Conservation (phyloP, 2,888 invertebrate species). For the Cantharis rustica region DNA sequence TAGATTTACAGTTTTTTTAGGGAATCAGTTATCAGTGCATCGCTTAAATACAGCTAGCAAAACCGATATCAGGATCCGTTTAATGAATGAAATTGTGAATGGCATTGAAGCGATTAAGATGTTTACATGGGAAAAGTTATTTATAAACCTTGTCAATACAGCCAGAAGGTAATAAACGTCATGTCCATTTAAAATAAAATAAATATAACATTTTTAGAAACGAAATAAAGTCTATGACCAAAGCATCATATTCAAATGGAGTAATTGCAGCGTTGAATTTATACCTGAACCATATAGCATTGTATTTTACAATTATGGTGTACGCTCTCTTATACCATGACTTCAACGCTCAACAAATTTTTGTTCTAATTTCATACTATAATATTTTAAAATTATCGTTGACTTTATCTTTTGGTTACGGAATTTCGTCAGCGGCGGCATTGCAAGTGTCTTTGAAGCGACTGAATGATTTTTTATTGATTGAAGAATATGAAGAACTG, state of each 20-base stretch:
- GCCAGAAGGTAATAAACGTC: constrained; percentile 60
- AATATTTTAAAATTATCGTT: constrained; percentile 86
- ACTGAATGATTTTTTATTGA: constrained; percentile 63
- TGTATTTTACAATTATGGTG: constrained; percentile 81
- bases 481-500: constrained; percentile 53
- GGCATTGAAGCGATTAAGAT: constrained; percentile 94
- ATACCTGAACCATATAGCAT: constrained; percentile 84
- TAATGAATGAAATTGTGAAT: constrained; percentile 89
- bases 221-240: constrained; percentile 73
- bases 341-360: constrained; percentile 82
- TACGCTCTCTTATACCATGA: constrained; percentile 72
- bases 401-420: constrained; percentile 91
- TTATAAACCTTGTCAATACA: constrained; percentile 73
- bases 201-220: constrained; percentile 56
- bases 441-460: constrained; percentile 75
- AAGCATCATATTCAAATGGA: constrained; percentile 60
- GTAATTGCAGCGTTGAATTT: constrained; percentile 66
- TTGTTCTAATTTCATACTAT: constrained; percentile 88
- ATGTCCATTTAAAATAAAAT: neutral
- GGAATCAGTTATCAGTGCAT: constrained; percentile 75
- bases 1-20: constrained; percentile 53
- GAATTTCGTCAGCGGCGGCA: constrained; percentile 80
- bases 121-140: constrained; percentile 94
- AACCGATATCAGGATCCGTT: constrained; percentile 82
- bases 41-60: constrained; percentile 77